These are phyloP conservation scores for Crotalus helleri DNA, from an alignment of 2,113 vertebrate species.

Conservation along the genomic window DNA sequence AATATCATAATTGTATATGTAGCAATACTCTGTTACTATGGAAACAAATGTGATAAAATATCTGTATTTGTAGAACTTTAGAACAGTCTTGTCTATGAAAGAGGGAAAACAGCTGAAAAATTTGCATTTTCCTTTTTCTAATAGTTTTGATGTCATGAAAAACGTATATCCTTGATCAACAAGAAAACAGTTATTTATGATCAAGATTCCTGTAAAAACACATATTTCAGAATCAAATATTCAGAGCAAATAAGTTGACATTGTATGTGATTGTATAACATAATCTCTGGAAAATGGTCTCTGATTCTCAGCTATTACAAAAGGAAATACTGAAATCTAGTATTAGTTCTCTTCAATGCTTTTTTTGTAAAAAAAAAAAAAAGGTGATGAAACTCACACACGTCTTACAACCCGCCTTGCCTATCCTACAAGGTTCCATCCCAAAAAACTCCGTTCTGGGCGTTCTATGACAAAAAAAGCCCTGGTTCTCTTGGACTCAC, in stretches of 20 bases:
- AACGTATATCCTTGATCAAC: background rate
- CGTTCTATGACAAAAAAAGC: too few species aligned
- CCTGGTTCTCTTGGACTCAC: background rate
- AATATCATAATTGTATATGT: slow-evolving; percentile 12
- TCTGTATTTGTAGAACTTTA: slow-evolving; percentile 2
- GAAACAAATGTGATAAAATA: background rate
- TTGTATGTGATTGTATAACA: background rate
- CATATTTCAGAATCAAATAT: background rate
- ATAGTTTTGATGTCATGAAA: background rate
- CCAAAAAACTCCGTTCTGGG: too few species aligned
- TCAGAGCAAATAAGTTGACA: background rate
- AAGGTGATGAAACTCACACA: too few species aligned
- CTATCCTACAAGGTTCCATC: too few species aligned
- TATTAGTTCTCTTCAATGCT: background rate
- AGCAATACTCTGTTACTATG: slow-evolving; percentile 13
- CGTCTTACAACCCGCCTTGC: too few species aligned
- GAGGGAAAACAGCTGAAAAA: background rate
- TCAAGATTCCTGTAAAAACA: background rate
- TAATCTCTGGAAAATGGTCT: background rate
- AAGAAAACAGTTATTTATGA: background rate
- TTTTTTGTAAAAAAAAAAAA: too few species aligned
- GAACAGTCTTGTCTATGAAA: background rate
- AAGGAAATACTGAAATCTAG: background rate
- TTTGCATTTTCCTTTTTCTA: background rate
- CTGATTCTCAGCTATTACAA: background rate